Evolutionary conservation across 1,140 invertebrate genomes (phyloP), one percentile per base, ranked within the genome.

Genomic region (Plectrocnemia conspersa): DNA sequence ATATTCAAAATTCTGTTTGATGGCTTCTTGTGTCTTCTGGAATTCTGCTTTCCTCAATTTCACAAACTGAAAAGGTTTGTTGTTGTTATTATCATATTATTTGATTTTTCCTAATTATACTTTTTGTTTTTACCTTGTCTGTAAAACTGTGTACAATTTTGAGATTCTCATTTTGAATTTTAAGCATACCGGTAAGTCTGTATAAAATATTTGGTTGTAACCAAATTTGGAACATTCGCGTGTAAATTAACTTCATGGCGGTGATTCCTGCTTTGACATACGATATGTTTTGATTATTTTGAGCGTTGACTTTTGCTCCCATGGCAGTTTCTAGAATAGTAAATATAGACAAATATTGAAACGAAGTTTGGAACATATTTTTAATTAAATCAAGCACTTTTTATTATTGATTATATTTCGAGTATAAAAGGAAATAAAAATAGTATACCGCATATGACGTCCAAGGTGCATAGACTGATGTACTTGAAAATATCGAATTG

Each of bases 361-460:
- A 29, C 6, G 6, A 29, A 38, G n/a, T 29, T 29, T 6, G 27
- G n/a, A 29, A 29, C 32, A 9, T 33, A 9, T 9, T 3, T 33
- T 13, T 11, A 29, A 16, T 5, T 18, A 40, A 40, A 40, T 40
- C 13, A 16, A 29, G n/a, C 27, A 29, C n/a, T 29, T 29, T 29
- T 6, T 7, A 7, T 29, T 16, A 40, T 40, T 3, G 3, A 2
- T 18, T 18, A 16, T 40, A 40, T 23, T 42, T 18, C 40, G 10
- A 10, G 21, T n/a, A 42, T 23, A 11, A 23, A 23, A 42, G 13
- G 15, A 35, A 21, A n/a, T 38, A 19, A 3, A 47, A 36, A 46
- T 45, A 46, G 76, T 77, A 77, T 72, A 88, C 86, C 84, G 68
- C 87, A 89, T 53, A 93, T 88, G 61, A 89, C 85, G 65, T 91